These are phyloP conservation scores for Tetheella fluctuosa DNA, from an alignment of 2,888 invertebrate species.

Conservation along the genomic window DNA sequence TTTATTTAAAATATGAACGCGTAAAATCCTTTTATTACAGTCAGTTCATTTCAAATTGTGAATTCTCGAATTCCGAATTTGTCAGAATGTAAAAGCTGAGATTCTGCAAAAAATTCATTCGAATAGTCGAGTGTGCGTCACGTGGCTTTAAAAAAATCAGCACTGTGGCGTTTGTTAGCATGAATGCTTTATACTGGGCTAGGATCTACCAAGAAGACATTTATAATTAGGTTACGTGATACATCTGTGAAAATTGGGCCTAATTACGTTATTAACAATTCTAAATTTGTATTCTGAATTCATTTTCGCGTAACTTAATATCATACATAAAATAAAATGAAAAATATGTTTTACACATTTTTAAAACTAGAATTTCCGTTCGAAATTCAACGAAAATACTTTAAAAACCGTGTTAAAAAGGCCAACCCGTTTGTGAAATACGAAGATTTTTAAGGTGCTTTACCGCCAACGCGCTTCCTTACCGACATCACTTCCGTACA, in stretches of 20 bases:
- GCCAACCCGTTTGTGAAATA: conserved; percentile 7
- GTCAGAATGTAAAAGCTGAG: not conserved
- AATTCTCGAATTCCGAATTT: not conserved
- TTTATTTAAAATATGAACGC: not conserved
- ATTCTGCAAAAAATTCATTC: not conserved
- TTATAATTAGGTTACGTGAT: too few species aligned
- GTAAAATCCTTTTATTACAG: not conserved
- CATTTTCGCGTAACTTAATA: too few species aligned
- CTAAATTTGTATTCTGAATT: too few species aligned
- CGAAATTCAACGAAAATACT: not conserved
- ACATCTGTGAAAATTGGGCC: too few species aligned
- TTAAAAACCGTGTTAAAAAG: too few species aligned
- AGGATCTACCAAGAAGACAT: too few species aligned
- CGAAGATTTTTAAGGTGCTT: conserved; percentile 28
- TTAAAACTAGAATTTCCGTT: not conserved
- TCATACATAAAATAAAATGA: not conserved
- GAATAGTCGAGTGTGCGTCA: not conserved
- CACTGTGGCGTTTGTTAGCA: too few species aligned
- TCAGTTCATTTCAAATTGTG: not conserved
- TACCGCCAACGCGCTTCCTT: conserved; percentile 38
- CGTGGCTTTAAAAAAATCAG: not conserved
- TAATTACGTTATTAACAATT: too few species aligned
- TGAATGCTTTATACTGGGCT: too few species aligned
- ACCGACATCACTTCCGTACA: conserved; percentile 51
- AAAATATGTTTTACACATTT: not conserved